Conservation (phyloP, 1,140 invertebrate genomes). For the Camponotus pennsylvanicus region DNA sequence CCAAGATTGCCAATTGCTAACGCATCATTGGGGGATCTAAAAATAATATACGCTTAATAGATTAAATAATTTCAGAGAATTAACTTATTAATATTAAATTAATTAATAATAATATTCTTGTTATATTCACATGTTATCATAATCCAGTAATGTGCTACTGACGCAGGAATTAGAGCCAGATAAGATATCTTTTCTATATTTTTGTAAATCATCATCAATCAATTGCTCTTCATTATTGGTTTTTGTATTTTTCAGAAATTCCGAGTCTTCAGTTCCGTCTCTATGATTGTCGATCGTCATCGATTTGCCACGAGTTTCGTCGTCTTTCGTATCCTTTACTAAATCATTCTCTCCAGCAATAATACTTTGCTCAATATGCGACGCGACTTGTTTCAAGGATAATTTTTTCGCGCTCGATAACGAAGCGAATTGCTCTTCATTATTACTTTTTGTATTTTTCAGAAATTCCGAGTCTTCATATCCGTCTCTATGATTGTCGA, state of each 20-base stretch:
- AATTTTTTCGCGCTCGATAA: too few species aligned
- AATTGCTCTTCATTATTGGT: not conserved
- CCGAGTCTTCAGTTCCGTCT: not conserved
- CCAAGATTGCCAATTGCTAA: not conserved
- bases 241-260: not conserved
- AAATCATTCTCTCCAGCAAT: not conserved
- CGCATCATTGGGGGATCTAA: not conserved
- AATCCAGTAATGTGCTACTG: conserved; percentile 1
- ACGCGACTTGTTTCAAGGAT: not conserved
- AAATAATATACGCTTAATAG: not conserved
- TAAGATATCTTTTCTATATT: not conserved
- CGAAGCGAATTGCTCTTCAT: not conserved
- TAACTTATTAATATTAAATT: not conserved
- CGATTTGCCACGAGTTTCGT: not conserved
- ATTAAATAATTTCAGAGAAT: not conserved
- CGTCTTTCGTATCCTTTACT: not conserved
- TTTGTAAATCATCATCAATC: not conserved
- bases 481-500: conserved; percentile 3
- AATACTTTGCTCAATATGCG: not conserved
- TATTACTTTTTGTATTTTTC: not conserved
- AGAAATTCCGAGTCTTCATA: not conserved
- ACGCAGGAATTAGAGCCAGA: conserved; percentile 16
- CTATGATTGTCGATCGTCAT: not conserved
- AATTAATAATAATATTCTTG: not conserved
- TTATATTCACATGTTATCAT: conserved; percentile 10